A percentile compares a stretch with the other conserved stretches of the same genome.
Evolutionary conservation across 2,888 invertebrate genomes (phyloP).

Genomic region (Diaprepes abbreviatus): DNA sequence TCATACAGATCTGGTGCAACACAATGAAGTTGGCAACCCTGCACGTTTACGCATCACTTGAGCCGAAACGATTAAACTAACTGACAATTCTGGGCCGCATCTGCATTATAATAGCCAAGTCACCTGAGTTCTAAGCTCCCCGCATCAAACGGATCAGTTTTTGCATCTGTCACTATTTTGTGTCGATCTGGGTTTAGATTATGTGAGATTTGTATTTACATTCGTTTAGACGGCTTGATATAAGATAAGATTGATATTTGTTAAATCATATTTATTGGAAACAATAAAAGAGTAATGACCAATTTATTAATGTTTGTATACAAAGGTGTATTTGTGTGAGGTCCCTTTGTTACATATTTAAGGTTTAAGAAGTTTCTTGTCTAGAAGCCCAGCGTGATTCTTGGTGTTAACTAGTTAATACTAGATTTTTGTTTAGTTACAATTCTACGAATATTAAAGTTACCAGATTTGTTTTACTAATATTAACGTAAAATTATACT

Average conservation of each 20-base stretch:
- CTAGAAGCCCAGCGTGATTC: no score
- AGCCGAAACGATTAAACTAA: constrained; percentile 59
- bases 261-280: constrained; percentile 6
- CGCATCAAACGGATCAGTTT: constrained; percentile 51
- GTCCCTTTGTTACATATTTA: no score
- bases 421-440: no score
- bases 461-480: no score
- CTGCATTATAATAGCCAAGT: constrained; percentile 60
- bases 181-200: constrained; percentile 44
- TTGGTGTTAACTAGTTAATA: no score
- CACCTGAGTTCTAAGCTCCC: constrained; percentile 55
- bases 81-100: constrained; percentile 59
- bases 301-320: not conserved
- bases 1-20: constrained; percentile 46
- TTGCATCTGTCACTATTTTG: constrained; percentile 57
- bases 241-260: constrained; percentile 27
- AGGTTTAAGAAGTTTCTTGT: no score
- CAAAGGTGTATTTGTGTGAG: not conserved
- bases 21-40: constrained; percentile 47
- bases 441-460: no score
- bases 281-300: constrained; percentile 2
- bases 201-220: constrained; percentile 34
- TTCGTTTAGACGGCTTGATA: constrained; percentile 15
- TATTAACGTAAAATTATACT: no score
- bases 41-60: constrained; percentile 58